Evolutionary conservation across 2,797 vertebrate species (phyloP).

Genomic region (Cygnus olor): DNA sequence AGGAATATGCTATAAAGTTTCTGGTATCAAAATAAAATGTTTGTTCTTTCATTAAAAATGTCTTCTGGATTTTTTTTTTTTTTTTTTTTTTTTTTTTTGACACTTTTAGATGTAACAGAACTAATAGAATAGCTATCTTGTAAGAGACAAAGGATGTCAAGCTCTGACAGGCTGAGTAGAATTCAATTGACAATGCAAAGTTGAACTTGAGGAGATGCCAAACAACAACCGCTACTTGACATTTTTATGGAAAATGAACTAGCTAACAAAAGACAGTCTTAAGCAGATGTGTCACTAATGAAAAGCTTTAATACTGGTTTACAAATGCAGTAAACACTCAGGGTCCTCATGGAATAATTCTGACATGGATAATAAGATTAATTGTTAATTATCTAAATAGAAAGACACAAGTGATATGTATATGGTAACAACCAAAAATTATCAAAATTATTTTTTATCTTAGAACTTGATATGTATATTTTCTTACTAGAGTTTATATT

Average conservation of each 20-base stretch:
- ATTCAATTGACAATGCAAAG: neutral
- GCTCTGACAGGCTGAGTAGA: neutral
- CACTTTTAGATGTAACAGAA: neutral
- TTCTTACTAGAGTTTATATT: neutral
- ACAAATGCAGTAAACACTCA: neutral
- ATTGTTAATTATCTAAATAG: neutral
- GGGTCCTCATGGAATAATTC: neutral
- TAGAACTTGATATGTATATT: neutral
- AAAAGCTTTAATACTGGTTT: neutral
- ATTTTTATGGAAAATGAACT: neutral
- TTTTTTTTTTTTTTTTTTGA: neutral
- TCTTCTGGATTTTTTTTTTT: neutral
- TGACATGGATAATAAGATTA: neutral
- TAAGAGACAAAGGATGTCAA: neutral
- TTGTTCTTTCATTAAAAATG: neutral
- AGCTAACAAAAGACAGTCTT: neutral
- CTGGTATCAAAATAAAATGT: neutral
- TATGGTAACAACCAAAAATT: too few relatives aligned
- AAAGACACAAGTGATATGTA: neutral
- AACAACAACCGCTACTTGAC: fast-evolving
- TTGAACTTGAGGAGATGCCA: neutral
- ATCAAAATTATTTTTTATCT: neutral
- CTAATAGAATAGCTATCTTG: neutral
- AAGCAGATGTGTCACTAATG: neutral
- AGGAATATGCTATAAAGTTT: fast-evolving